Evolutionary conservation across 1,140 invertebrate genomes (phyloP), one percentile per base, ranked within the genome.

Genomic region (Chymomyza costata): DNA sequence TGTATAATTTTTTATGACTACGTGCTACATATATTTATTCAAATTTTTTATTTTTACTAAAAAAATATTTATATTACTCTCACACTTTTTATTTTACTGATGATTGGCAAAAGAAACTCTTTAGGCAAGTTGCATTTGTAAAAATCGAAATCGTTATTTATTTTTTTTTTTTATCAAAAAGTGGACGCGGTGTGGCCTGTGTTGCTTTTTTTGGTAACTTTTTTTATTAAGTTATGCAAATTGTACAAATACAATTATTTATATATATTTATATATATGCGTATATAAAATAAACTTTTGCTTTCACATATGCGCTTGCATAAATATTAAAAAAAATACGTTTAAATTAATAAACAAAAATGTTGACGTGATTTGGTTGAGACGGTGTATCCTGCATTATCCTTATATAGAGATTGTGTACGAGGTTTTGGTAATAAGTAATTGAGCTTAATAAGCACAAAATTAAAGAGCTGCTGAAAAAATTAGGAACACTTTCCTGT

Each of bases 281-380:
- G 53, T 71, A 71, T 65, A 78, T 69, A 65, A 65, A 78, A 78
- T 78, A 78, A 78, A 71, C 48, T 71, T 80, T 67, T 49, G 14
- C 53, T 78, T 80, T 78, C 71, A 80, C 73, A 78, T 66, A 66
- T 52, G 52, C 71, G 71, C 63, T 80, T 71, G 67, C 71, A 57
- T 60, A 67, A n/a, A n/a, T n/a, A n/a, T n/a, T n/a, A n/a, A n/a
- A n/a, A n/a, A n/a, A n/a, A n/a, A n/a, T n/a, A n/a, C n/a, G n/a
- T n/a, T n/a, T n/a, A n/a, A n/a, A n/a, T n/a, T n/a, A n/a, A n/a
- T n/a, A n/a, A n/a, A n/a, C n/a, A n/a, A n/a, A n/a, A n/a, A n/a
- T n/a, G n/a, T n/a, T n/a, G n/a, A n/a, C n/a, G n/a, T n/a, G n/a
- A n/a, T n/a, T n/a, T n/a, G n/a, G n/a, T n/a, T n/a, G n/a, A n/a